phyloP scores from a whole-genome alignment of 1,140 invertebrate species.

The Adoxophyes honmai region DNA sequence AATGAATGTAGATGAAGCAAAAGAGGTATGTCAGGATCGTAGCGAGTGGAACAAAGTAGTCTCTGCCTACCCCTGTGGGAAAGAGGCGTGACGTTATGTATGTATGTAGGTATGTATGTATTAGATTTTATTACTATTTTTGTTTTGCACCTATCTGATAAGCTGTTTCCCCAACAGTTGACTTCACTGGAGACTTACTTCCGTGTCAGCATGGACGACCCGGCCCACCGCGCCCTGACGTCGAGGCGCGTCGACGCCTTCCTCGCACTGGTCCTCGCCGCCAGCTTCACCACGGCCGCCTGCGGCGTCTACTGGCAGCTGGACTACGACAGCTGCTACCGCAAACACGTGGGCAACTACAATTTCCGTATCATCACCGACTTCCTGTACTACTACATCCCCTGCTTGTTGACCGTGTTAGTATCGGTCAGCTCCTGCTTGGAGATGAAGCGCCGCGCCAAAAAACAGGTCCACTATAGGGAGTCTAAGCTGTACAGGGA shows the following conservation, averaged over 20 bases:
- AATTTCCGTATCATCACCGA: constrained; percentile 77
- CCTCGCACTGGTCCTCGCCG: constrained; percentile 20
- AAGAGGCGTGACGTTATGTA: too few species aligned
- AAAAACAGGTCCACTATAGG: constrained; percentile 78
- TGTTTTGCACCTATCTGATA: too few species aligned
- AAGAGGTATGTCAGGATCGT: too few species aligned
- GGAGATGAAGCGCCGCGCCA: constrained; percentile 60
- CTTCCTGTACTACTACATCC: constrained; percentile 77
- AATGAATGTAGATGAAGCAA: too few species aligned
- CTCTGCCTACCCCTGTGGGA: too few species aligned
- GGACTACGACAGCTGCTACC: constrained; percentile 81
- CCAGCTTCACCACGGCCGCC: constrained; percentile 20
- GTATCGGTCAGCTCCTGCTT: constrained; percentile 70
- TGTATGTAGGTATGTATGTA: too few species aligned
- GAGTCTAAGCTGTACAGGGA: constrained; percentile 80
- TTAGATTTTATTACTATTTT: too few species aligned
- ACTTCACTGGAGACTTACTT: constrained; percentile 82
- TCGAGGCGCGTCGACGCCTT: constrained; percentile 32
- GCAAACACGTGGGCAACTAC: constrained; percentile 61
- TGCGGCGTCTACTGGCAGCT: constrained; percentile 35
- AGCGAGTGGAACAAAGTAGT: too few species aligned
- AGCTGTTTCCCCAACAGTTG: too few species aligned
- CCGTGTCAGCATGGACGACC: too few species aligned
- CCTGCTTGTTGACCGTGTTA: constrained; percentile 72
- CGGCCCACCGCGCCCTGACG: constrained; percentile 69